These are phyloP conservation scores for Leucopsar rothschildi DNA, from an alignment of 2,113 vertebrate species.

Conservation along the genomic window DNA sequence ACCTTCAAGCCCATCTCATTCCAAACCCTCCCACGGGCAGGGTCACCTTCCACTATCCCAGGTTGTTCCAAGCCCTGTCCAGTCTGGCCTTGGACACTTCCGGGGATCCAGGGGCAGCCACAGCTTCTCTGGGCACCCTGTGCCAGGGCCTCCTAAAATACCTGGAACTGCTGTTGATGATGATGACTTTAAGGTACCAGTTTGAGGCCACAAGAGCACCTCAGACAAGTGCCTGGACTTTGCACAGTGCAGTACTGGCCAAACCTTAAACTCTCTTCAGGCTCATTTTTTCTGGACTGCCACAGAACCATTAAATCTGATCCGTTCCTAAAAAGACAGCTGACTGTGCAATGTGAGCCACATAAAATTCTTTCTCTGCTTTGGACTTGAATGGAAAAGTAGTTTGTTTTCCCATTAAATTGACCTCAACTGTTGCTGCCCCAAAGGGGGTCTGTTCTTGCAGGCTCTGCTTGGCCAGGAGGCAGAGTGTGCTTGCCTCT, in stretches of 20 bases:
- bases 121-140: neutral
- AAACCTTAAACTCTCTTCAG: neutral
- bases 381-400: slow-evolving; percentile 32
- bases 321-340: slow-evolving; percentile 3
- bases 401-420: slow-evolving; percentile 31
- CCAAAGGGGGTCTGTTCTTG: slow-evolving; percentile 29
- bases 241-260: accelerated
- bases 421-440: neutral
- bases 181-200: neutral
- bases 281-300: neutral
- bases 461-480: neutral
- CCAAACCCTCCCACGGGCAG: neutral
- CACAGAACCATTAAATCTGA: neutral
- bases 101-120: neutral
- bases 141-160: neutral
- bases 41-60: neutral
- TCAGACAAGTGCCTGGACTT: neutral
- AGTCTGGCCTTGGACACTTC: neutral
- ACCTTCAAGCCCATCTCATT: accelerated
- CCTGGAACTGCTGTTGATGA: neutral
- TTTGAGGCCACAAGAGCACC: neutral
- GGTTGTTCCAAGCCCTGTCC: accelerated
- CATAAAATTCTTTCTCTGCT: neutral
- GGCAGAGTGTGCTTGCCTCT: slow-evolving; percentile 2
- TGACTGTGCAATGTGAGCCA: slow-evolving; percentile 13